Base-by-base conservation (phyloP, 2,888 invertebrate species). In the Acanthosepion esculentum region DNA sequence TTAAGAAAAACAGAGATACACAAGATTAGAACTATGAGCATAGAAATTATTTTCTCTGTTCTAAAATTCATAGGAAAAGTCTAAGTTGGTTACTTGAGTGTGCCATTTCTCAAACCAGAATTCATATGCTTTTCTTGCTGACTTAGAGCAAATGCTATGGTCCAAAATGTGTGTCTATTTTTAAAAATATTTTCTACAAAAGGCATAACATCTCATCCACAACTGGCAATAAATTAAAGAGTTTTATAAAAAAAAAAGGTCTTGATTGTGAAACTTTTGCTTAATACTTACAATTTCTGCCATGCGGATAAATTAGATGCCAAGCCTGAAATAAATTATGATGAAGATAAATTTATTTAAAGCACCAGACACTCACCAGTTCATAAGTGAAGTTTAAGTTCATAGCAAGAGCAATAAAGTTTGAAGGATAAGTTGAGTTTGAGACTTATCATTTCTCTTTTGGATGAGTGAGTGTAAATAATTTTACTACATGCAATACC, bases 281-380 rank as follows among this genome's bases (percentile, higher is more conserved):
- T 78, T 78, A n/a, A n/a, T 78, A n/a, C 78, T 78, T 78, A 33
- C 78, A 78, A 78, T 78, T 78, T 78, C 78, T 78, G 23, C 78
- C 3, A 15, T 78, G n/a, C n/a, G n/a, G 12, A n/a, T 33, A 78
- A 78, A 33, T n/a, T 78, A 78, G 78, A 33, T 15, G n/a, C 78
- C 33, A 23, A 78, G 78, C n/a, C 0, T n/a, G n/a, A 33, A 33
- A 78, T 78, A 78, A 33, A 78, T 78, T 78, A 78, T 78, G n/a
- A n/a, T 15, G n/a, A 78, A n/a, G 12, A 78, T 78, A 10, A 15
- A 78, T 7, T 78, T 78, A n/a, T 20, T 59, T 23, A 20, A 59
- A 23, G 4, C 15, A 15, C 20, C 20, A 59, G 7, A 59, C 59
- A 23, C 23, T 59, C 59, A n/a, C 15, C 78, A 78, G 33, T 15